These are phyloP conservation scores for Harmothoe impar DNA, from an alignment of 2,888 invertebrate species.

Conservation along the genomic window DNA sequence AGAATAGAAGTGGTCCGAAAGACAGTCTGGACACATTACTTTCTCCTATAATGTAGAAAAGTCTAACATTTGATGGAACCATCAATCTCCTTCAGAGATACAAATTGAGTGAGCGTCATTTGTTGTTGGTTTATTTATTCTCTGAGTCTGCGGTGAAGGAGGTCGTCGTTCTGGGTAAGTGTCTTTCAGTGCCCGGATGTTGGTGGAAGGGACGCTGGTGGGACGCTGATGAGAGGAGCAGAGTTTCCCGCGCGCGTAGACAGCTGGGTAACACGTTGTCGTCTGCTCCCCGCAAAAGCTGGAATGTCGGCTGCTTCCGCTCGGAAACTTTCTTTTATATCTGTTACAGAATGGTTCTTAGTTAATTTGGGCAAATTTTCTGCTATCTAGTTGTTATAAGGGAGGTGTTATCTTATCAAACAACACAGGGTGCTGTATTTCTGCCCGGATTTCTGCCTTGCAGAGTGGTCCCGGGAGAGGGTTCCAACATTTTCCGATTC, in stretches of 20 bases:
- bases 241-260: background rate
- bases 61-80: background rate
- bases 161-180: background rate
- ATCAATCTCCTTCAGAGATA: background rate
- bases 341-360: too few relatives aligned
- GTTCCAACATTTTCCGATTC: too few relatives aligned
- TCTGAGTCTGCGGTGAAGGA: background rate
- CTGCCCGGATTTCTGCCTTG: too few relatives aligned
- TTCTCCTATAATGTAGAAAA: background rate
- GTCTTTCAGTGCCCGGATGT: conserved; percentile 38
- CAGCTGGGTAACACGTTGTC: background rate
- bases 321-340: too few relatives aligned
- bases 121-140: conserved; percentile 2
- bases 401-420: too few relatives aligned
- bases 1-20: too few relatives aligned
- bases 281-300: background rate
- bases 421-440: too few relatives aligned
- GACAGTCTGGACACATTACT: background rate
- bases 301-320: too few relatives aligned
- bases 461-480: too few relatives aligned
- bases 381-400: too few relatives aligned
- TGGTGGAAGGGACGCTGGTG: background rate
- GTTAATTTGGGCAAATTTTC: too few relatives aligned
- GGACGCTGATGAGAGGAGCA: background rate
- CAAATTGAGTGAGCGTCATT: background rate